Percentiles rank a stretch among this genome's conserved stretches.
These are phyloP conservation scores for Colaptes auratus DNA, from an alignment of 2,113 vertebrate species.

Conservation along the genomic window DNA sequence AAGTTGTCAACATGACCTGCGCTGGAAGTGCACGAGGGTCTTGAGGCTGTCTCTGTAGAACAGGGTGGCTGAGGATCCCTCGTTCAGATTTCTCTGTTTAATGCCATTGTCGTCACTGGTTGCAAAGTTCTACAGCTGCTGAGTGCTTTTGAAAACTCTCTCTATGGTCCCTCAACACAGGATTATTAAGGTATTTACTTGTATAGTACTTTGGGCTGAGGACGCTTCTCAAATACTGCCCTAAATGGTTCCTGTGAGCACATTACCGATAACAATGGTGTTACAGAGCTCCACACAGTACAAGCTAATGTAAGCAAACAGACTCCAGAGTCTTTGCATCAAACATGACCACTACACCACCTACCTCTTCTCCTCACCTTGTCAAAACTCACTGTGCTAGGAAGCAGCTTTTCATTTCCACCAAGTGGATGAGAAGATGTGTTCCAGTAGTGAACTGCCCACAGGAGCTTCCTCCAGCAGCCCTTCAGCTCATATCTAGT, in stretches of 20 bases:
- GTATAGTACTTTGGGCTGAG: neutral
- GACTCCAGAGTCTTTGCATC: neutral
- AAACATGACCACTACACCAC: neutral
- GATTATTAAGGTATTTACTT: neutral
- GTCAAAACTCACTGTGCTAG: neutral
- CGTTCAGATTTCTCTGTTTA: neutral
- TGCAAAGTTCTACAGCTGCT: neutral
- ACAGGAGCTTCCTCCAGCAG: neutral
- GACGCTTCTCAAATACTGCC: neutral
- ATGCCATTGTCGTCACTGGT: neutral
- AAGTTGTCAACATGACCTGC: neutral
- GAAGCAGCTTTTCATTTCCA: neutral
- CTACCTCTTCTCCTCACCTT: neutral
- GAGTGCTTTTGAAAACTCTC: neutral
- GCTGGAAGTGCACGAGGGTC: neutral
- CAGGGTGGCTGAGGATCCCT: neutral
- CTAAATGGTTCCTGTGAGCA: neutral
- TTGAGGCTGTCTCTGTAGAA: neutral
- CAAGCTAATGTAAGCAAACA: neutral
- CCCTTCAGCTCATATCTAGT: rapidly evolving
- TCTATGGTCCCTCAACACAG: neutral
- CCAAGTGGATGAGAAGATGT: rapidly evolving
- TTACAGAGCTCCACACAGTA: neutral
- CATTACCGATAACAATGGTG: neutral
- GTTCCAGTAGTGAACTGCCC: neutral